Evolutionary conservation across 1,140 invertebrate genomes (phyloP).

Genomic region (Brachionus angularis): DNA sequence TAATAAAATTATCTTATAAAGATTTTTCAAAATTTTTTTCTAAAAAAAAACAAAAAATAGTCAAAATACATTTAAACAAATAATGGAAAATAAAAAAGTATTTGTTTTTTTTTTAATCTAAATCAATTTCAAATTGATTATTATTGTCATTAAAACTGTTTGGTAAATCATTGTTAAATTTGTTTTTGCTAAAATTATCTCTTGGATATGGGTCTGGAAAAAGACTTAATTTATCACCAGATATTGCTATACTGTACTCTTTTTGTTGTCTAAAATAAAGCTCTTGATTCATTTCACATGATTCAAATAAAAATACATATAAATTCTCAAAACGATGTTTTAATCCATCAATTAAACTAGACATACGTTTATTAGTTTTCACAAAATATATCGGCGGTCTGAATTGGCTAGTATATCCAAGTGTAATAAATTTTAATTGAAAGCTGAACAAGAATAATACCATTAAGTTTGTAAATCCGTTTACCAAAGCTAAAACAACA

Average conservation of each 20-base stretch:
- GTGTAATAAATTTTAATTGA: slow-evolving; percentile 32
- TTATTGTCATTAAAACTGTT: too few species aligned
- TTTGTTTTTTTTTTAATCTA: too few species aligned
- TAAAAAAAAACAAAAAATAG: too few species aligned
- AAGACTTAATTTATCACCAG: not conserved
- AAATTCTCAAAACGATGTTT: slow-evolving; percentile 28
- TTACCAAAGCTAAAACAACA: not conserved
- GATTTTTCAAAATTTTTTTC: too few species aligned
- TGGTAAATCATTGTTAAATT: too few species aligned
- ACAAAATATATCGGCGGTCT: slow-evolving; percentile 4
- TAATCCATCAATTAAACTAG: not conserved
- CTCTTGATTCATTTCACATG: slow-evolving; percentile 6
- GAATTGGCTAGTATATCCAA: slow-evolving; percentile 30
- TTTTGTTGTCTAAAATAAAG: slow-evolving; percentile 34
- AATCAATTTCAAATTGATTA: slow-evolving; percentile 15
- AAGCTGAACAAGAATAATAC: slow-evolving; percentile 27
- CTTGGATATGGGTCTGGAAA: slow-evolving; percentile 20
- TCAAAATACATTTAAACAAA: too few species aligned
- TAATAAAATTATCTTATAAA: too few species aligned
- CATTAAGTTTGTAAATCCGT: not conserved
- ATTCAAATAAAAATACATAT: slow-evolving; percentile 31
- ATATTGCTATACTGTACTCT: slow-evolving; percentile 5
- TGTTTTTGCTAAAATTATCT: slow-evolving; percentile 25
- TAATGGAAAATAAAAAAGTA: too few species aligned
- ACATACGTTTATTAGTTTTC: slow-evolving; percentile 13